Conservation (phyloP, 2,113 vertebrate genomes). For the Cacatua alba region DNA sequence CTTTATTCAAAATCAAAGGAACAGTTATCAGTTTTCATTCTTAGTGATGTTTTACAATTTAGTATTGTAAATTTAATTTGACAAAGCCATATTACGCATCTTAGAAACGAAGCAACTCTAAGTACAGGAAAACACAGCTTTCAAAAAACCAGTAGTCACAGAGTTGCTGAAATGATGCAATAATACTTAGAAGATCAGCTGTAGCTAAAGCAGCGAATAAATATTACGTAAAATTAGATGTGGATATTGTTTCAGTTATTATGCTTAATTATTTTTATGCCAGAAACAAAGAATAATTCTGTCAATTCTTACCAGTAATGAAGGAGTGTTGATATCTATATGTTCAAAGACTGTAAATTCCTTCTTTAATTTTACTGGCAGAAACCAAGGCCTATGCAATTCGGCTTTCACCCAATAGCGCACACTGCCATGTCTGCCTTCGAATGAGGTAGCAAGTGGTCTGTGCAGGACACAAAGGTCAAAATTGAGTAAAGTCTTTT, state of each 20-base stretch:
- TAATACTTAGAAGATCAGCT: conserved; percentile 9
- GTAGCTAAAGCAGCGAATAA: neutral
- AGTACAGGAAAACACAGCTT: neutral
- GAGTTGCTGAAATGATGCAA: conserved; percentile 10
- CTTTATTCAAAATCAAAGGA: neutral
- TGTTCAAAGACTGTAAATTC: conserved; percentile 99
- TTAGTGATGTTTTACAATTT: neutral
- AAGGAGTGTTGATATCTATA: conserved; percentile 99
- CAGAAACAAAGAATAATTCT: conserved; percentile 69
- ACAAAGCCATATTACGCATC: neutral
- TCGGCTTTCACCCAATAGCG: conserved; percentile 99
- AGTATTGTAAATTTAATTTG: neutral
- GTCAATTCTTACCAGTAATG: conserved; percentile 92
- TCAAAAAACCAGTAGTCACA: neutral
- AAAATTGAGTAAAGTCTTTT: conserved; percentile 70
- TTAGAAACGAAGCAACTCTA: conserved; percentile 32
- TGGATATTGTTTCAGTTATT: conserved; percentile 22
- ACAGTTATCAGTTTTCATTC: neutral
- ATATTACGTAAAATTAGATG: neutral
- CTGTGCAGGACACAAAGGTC: conserved; percentile 80
- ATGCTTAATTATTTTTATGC: conserved; percentile 56
- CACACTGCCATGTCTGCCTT: conserved; percentile 99
- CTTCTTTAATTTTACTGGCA: conserved; percentile 99
- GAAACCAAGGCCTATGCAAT: conserved; percentile 96
- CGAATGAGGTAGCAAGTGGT: conserved; percentile 99